Evolutionary conservation across 2,888 invertebrate genomes (phyloP).

Genomic region (Syrphus vitripennis): DNA sequence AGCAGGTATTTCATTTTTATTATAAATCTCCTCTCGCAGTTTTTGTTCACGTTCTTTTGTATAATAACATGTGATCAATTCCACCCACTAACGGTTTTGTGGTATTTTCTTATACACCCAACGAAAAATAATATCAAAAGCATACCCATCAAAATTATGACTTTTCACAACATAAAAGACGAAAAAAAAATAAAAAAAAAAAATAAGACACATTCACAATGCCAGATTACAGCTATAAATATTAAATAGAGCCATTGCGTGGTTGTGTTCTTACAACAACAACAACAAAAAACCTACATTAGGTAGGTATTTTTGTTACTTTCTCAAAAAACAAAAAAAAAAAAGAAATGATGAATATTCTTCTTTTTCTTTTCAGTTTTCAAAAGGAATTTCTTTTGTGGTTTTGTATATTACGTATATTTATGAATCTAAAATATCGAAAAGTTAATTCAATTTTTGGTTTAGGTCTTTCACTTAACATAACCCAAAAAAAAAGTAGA

Average conservation of each 20-base stretch:
- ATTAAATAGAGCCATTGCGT: conserved; percentile 54
- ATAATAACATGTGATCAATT: conserved; percentile 14
- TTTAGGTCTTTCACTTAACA: background rate
- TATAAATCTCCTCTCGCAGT: conserved; percentile 21
- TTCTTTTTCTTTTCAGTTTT: background rate
- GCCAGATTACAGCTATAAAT: conserved; percentile 57
- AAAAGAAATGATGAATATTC: conserved; percentile 31
- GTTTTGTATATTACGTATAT: background rate
- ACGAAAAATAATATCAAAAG: conserved; percentile 42
- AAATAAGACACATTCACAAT: conserved; percentile 33
- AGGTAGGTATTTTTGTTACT: background rate
- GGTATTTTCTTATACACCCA: background rate
- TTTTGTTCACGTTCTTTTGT: conserved; percentile 32
- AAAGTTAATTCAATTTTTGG: conserved; percentile 30
- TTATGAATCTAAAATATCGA: conserved; percentile 17
- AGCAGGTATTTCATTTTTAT: conserved; percentile 43
- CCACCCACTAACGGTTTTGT: conserved; percentile 50
- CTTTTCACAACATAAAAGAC: conserved; percentile 40
- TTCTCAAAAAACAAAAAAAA: background rate
- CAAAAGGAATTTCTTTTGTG: conserved; percentile 20
- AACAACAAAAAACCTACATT: background rate
- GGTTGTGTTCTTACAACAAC: conserved; percentile 2
- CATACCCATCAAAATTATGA: conserved; percentile 57
- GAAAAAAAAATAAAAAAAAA: background rate
- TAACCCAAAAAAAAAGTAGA: background rate